Base-by-base conservation (phyloP, 2,888 invertebrate genomes). In the Ichneumon xanthorius region DNA sequence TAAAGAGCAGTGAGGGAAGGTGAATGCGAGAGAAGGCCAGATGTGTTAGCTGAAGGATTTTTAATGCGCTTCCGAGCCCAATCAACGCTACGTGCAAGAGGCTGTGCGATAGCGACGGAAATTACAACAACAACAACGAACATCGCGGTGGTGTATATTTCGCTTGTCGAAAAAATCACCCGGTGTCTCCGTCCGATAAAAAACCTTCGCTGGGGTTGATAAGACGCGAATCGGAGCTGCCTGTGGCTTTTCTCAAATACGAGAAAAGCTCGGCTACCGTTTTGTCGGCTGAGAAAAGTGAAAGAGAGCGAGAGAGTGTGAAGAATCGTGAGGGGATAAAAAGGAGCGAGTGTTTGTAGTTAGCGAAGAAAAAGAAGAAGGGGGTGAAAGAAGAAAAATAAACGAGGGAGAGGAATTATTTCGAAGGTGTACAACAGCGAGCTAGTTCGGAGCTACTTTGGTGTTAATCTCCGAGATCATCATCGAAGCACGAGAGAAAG, bases 1-100 rank as follows among this genome's bases (percentile, higher is more conserved):
- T 93, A 92, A 92, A 91, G 92, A 92, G 92, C 93, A 93, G 93
- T 92, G 91, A 92, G 92, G 93, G 92, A 93, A 90, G 92, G 93
- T 93, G 90, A 91, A 90, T 87, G 92, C 83, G 87, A 89, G 88
- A 89, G 88, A 88, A 89, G 92, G 89, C 90, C 92, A 90, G 92
- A 93, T 93, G 93, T 92, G 92, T 92, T 93, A 93, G 92, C 90
- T 89, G 92, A 92, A 90, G 91, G 91, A 90, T 91, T 92, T 92
- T 93, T 93, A 90, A 93, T 93, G 93, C 91, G 92, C 93, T 92
- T 93, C 92, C 93, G 91, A 93, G 93, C 93, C 92, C 89, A 89
- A 89, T 90, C 88, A 91, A 89, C 92, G 92, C 93, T 91, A 89
- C 88, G 90, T 90, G 92, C 91, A 90, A 89, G 85, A 90, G 91